Percentiles rank a stretch among this genome's conserved stretches.
Evolutionary conservation across 2,797 vertebrate species (phyloP).

Genomic region (Pantherophis alleghaniensis): DNA sequence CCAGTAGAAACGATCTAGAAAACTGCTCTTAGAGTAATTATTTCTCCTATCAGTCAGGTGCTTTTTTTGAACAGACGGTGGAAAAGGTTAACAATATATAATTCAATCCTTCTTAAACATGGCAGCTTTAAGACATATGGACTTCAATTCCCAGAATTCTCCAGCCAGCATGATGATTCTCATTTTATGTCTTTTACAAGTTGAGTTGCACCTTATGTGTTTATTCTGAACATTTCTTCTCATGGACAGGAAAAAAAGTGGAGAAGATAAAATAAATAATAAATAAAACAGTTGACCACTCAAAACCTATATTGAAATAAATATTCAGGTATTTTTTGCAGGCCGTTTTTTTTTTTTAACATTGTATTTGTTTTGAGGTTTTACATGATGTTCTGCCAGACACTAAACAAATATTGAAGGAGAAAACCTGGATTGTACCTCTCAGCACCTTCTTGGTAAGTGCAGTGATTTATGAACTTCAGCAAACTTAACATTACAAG

Average conservation of each 20-base stretch:
- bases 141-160: not conserved
- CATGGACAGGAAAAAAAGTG: constrained; percentile 5
- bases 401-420: not conserved
- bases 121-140: not conserved
- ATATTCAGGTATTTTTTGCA: not conserved
- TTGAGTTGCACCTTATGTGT: not conserved
- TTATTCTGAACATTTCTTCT: not conserved
- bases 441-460: not conserved
- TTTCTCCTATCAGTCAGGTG: constrained; percentile 10
- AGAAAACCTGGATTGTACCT: not conserved
- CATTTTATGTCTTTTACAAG: constrained; percentile 21
- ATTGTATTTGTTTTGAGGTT: constrained; percentile 7
- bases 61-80: not conserved
- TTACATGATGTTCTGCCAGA: constrained; percentile 25
- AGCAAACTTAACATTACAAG: not conserved
- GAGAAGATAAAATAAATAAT: constrained; percentile 20
- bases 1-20: constrained; percentile 40
- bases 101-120: not conserved
- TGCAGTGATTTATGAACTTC: not conserved
- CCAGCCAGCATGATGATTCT: not conserved
- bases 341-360: not conserved
- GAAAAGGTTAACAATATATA: not conserved
- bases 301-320: constrained; percentile 21
- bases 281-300: constrained; percentile 11
- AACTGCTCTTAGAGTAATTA: not conserved